Conservation (phyloP, 2,113 vertebrate species). For the Dipodomys spectabilis region DNA sequence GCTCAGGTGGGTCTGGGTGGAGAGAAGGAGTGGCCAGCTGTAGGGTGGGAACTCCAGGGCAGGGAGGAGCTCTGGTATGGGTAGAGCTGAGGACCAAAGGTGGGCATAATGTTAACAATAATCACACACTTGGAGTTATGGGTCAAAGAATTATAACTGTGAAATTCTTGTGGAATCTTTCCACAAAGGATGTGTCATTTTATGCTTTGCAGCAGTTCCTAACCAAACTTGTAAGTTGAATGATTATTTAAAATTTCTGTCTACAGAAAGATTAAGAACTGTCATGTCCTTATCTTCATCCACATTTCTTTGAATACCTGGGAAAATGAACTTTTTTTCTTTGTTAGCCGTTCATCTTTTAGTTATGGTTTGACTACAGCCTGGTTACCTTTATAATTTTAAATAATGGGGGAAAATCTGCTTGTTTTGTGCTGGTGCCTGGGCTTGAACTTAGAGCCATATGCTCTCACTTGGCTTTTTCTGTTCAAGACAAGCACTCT, state of each 20-base stretch:
- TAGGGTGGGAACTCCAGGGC: too few species aligned
- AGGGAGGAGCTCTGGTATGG: too few species aligned
- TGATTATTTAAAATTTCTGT: conserved; percentile 22
- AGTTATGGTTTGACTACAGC: neutral
- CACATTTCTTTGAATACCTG: conserved; percentile 10
- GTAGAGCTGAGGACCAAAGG: too few species aligned
- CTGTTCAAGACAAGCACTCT: too few species aligned
- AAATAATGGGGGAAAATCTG: neutral
- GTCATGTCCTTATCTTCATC: neutral
- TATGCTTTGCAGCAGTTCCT: neutral
- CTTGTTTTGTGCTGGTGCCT: neutral
- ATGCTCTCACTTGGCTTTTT: too few species aligned
- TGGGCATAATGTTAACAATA: too few species aligned
- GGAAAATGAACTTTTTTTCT: neutral
- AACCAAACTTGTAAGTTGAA: neutral
- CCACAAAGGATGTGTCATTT: neutral
- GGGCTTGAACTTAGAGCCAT: too few species aligned
- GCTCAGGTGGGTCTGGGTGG: too few species aligned
- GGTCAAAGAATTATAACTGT: neutral
- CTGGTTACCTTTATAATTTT: neutral
- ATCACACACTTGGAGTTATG: neutral
- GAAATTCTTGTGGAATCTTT: neutral
- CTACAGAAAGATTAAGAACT: conserved; percentile 8
- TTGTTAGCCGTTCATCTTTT: neutral
- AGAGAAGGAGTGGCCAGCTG: too few species aligned